Base-by-base conservation (phyloP, 2,888 invertebrate species). In the Chalcis sispes region DNA sequence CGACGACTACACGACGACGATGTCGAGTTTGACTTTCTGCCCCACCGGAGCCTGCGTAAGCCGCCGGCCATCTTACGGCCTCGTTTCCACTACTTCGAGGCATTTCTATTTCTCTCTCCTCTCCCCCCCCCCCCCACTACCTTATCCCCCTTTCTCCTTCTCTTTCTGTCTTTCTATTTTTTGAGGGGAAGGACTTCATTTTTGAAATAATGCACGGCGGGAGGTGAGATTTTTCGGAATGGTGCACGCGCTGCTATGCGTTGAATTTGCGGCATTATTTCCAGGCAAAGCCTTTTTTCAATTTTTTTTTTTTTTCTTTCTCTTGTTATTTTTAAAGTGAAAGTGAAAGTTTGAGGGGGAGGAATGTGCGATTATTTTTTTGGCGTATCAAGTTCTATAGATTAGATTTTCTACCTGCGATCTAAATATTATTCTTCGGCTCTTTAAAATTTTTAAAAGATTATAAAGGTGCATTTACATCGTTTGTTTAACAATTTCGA, bases 11-110 rank as follows among this genome's bases (percentile, higher is more conserved):
- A 1, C 64, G 54, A 46, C 72, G 48, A 36, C 64, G 61, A 27
- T 27, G 7, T 50, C 48, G 48, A 32, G 61, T 54, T 40, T 52
- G 62, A 71, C 62, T 69, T 46, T 69, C 69, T 69, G 58, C 27
- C 58, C 58, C 58, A n/a, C 27, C 42, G 23, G 25, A n/a, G 23
- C n/a, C n/a, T n/a, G n/a, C n/a, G n/a, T n/a, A n/a, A n/a, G n/a
- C n/a, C 48, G 27, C 1, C 29, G 18, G 5, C 10, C n/a, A 8
- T 1, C 18, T 18, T 74, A 74, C 56, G 36, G 67, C 61, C 75
- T 54, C 75, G 74, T 73, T 66, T 75, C 67, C 70, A 29, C 56
- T 67, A 40, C 27, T 5, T 29, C 18, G 4, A 20, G 23, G 23
- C 20, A 58, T 58, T 36, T 50, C 50, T 8, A 32, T 4, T 61